phyloP scores from a whole-genome alignment of 2,797 vertebrate species.

The Arvicola amphibius region DNA sequence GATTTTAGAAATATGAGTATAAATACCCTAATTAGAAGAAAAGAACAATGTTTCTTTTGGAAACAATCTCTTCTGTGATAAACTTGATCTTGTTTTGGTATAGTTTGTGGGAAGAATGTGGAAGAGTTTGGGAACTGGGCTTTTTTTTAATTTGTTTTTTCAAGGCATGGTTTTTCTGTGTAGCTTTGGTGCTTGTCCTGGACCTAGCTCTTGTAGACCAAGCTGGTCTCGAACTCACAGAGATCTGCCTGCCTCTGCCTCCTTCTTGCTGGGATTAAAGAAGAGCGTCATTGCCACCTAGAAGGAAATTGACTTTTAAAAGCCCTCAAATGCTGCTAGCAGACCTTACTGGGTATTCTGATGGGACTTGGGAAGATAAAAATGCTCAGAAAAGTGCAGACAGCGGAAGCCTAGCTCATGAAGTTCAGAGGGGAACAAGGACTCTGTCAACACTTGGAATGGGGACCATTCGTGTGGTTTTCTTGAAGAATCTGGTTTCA shows the following conservation, averaged over 20 bases:
- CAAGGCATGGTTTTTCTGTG: too few species aligned
- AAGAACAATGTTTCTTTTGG: background rate
- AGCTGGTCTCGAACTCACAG: too few species aligned
- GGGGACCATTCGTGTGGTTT: background rate
- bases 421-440: too few species aligned
- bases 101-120: background rate
- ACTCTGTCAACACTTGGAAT: background rate
- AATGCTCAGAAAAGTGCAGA: background rate
- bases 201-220: too few species aligned
- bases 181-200: too few species aligned
- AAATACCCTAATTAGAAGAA: background rate
- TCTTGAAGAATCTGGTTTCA: background rate
- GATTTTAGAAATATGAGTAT: background rate
- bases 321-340: background rate
- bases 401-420: background rate
- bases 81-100: background rate
- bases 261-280: too few species aligned
- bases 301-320: background rate
- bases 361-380: too few species aligned
- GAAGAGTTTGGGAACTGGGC: background rate
- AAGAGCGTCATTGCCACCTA: too few species aligned
- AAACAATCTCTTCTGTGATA: background rate
- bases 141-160: background rate
- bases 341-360: background rate
- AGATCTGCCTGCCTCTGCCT: too few species aligned